phyloP scores from a whole-genome alignment of 2,888 invertebrate species.

The Perdita meconis region DNA sequence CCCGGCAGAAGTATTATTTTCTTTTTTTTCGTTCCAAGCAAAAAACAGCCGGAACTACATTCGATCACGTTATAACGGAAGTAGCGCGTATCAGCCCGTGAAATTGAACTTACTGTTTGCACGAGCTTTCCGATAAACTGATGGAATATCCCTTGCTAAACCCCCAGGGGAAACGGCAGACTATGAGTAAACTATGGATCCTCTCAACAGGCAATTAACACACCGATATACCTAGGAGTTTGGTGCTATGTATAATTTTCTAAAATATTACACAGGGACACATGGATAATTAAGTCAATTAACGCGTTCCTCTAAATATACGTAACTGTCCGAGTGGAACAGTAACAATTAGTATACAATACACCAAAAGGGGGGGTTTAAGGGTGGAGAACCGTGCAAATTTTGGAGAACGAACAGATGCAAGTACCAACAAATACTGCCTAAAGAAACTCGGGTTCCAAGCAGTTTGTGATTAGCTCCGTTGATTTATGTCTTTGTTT shows the following conservation, averaged over 20 bases:
- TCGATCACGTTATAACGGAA: constrained; percentile 18
- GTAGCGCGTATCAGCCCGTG: constrained; percentile 33
- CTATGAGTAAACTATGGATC: constrained; percentile 54
- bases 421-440: constrained; percentile 11
- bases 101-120: constrained; percentile 57
- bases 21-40: no score
- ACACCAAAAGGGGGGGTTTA: constrained; percentile 22
- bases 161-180: constrained; percentile 37
- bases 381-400: constrained; percentile 43
- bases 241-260: constrained; percentile 48
- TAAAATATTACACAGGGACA: constrained; percentile 38
- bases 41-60: not conserved
- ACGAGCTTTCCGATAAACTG: constrained; percentile 50
- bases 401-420: no score
- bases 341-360: constrained; percentile 37
- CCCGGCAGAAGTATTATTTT: constrained; percentile 6
- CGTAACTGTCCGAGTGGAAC: constrained; percentile 12
- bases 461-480: no score
- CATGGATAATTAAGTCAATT: constrained; percentile 28
- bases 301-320: constrained; percentile 37
- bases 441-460: constrained; percentile 4
- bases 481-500: no score
- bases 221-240: constrained; percentile 52
- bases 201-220: constrained; percentile 61
- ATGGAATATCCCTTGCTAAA: constrained; percentile 51